Evolutionary conservation across 1,140 invertebrate genomes (phyloP).

Genomic region (Drosophila repletoides): DNA sequence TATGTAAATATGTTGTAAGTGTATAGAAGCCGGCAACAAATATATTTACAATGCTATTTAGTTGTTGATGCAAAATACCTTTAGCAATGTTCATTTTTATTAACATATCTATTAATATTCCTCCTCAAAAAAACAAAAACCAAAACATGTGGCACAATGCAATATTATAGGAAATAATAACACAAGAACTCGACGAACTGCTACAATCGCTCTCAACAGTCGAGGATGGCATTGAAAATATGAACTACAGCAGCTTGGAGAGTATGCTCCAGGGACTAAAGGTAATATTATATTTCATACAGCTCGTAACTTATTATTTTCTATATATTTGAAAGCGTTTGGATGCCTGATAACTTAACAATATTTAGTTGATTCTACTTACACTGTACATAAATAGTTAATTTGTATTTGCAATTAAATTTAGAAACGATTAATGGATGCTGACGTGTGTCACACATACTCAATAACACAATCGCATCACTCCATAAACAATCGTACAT

Average conservation of each 20-base stretch:
- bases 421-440: constrained; percentile 73
- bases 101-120: constrained; percentile 62
- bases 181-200: constrained; percentile 86
- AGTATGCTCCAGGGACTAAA: constrained; percentile 87
- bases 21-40: constrained; percentile 61
- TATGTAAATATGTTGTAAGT: constrained; percentile 64
- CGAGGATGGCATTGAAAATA: constrained; percentile 85
- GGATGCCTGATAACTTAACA: constrained; percentile 38
- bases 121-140: constrained; percentile 19
- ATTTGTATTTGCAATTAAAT: constrained; percentile 28
- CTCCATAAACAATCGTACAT: constrained; percentile 74
- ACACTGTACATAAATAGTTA: constrained; percentile 49
- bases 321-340: constrained; percentile 3
- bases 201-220: constrained; percentile 86
- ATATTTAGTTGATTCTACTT: constrained; percentile 49
- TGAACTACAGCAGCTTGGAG: constrained; percentile 87
- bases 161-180: constrained; percentile 85
- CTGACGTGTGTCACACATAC: constrained; percentile 69
- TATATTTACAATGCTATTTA: constrained; percentile 54
- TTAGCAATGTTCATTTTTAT: constrained; percentile 58
- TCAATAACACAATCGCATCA: constrained; percentile 79
- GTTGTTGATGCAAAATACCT: constrained; percentile 7
- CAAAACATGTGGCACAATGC: constrained; percentile 36
- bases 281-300: constrained; percentile 84
- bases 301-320: background rate